These are phyloP conservation scores for Pyrocoelia pectoralis DNA, from an alignment of 2,888 invertebrate genomes.

Conservation along the genomic window DNA sequence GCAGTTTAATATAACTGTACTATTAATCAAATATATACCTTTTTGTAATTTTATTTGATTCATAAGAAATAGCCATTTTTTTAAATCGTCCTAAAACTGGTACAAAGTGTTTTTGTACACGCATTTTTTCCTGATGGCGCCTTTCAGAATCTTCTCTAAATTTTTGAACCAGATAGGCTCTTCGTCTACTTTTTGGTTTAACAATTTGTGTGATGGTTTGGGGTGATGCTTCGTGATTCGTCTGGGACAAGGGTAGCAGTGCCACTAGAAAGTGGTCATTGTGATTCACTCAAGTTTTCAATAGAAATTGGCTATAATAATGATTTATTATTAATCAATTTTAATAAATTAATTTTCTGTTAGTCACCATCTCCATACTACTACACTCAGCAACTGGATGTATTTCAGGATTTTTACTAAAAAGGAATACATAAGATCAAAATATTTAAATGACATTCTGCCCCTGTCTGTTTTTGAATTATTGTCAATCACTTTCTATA, in stretches of 20 bases:
- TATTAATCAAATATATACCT: too few species aligned
- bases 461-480: not conserved
- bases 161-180: not conserved
- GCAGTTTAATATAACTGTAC: not conserved
- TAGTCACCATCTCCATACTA: conserved; percentile 17
- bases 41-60: not conserved
- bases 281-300: too few species aligned
- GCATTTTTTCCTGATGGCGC: conserved; percentile 10
- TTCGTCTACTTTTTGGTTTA: conserved; percentile 2
- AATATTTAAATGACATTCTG: conserved; percentile 9
- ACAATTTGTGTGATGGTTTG: not conserved
- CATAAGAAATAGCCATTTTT: not conserved
- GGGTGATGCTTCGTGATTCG: not conserved
- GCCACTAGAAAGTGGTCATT: not conserved
- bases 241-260: not conserved
- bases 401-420: conserved; percentile 7
- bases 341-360: conserved; percentile 4
- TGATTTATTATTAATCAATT: conserved; percentile 13
- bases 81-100: not conserved
- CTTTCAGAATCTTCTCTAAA: conserved; percentile 12
- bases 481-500: not conserved
- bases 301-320: not conserved
- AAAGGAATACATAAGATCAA: conserved; percentile 10
- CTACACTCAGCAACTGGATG: conserved; percentile 13
- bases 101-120: conserved; percentile 1